phyloP scores from a whole-genome alignment of 2,797 vertebrate genomes.

The Ambastaia sidthimunki region DNA sequence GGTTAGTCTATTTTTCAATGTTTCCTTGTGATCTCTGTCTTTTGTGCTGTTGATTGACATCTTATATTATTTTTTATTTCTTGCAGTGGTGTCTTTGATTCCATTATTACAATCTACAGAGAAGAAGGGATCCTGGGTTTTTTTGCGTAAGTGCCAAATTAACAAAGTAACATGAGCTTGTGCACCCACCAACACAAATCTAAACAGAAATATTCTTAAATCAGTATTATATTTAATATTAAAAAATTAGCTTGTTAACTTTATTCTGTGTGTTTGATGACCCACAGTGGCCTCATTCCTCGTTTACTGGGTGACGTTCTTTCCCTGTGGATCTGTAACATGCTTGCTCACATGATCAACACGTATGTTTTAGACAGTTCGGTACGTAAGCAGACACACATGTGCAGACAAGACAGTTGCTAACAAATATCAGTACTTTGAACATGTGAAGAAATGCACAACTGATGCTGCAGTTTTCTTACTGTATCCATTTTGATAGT shows the following conservation, averaged over 20 bases:
- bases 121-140: conserved; percentile 93
- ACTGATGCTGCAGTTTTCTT: not conserved
- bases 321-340: conserved; percentile 96
- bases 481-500: not conserved
- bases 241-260: not conserved
- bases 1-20: conserved; percentile 71
- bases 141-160: conserved; percentile 85
- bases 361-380: conserved; percentile 90
- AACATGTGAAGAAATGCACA: not conserved
- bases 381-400: conserved; percentile 60
- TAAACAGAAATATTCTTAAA: no score
- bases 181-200: no score
- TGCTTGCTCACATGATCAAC: conserved; percentile 93
- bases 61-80: not conserved
- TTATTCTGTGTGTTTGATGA: not conserved
- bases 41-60: not conserved
- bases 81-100: conserved; percentile 86
- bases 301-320: conserved; percentile 92
- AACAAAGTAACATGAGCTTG: not conserved
- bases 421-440: not conserved
- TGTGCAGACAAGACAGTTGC: not conserved
- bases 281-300: conserved; percentile 88
- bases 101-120: conserved; percentile 87
- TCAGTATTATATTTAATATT: not conserved
- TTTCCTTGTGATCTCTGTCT: not conserved